These are phyloP conservation scores for Zaprionus bogoriensis DNA, from an alignment of 2,888 invertebrate species.

Conservation along the genomic window DNA sequence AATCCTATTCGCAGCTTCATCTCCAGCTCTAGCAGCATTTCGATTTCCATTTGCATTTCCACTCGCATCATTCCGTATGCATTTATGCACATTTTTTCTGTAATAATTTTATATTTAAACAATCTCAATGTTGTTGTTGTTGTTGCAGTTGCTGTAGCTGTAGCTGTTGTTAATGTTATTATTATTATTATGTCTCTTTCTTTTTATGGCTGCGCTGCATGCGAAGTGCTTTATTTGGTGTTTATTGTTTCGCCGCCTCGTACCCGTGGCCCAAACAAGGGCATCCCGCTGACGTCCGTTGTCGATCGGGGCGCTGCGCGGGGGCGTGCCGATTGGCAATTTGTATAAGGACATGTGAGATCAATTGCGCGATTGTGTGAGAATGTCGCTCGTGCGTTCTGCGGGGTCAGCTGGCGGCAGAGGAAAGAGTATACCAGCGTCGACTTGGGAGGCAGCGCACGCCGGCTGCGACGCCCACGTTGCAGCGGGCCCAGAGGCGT, in stretches of 20 bases:
- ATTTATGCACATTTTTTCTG: constrained; percentile 60
- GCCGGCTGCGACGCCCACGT: constrained; percentile 52
- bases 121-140: constrained; percentile 55
- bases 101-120: constrained; percentile 69
- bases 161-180: neutral
- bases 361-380: neutral
- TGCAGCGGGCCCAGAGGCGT: constrained; percentile 55
- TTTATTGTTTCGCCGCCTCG: constrained; percentile 65
- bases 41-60: constrained; percentile 54
- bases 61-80: constrained; percentile 54
- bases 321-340: neutral
- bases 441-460: neutral
- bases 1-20: constrained; percentile 62
- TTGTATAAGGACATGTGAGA: neutral
- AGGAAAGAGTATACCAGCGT: neutral
- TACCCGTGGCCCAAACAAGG: constrained; percentile 60
- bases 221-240: constrained; percentile 70
- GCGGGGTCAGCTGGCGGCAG: too few relatives aligned
- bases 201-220: constrained; percentile 63
- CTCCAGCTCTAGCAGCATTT: too few relatives aligned
- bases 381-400: neutral
- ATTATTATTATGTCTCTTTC: constrained; percentile 11
- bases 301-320: too few relatives aligned
- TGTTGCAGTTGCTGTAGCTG: neutral
- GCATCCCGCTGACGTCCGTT: constrained; percentile 24